These are phyloP conservation scores for Equus przewalskii DNA, from an alignment of 2,113 vertebrate genomes.

Conservation along the genomic window DNA sequence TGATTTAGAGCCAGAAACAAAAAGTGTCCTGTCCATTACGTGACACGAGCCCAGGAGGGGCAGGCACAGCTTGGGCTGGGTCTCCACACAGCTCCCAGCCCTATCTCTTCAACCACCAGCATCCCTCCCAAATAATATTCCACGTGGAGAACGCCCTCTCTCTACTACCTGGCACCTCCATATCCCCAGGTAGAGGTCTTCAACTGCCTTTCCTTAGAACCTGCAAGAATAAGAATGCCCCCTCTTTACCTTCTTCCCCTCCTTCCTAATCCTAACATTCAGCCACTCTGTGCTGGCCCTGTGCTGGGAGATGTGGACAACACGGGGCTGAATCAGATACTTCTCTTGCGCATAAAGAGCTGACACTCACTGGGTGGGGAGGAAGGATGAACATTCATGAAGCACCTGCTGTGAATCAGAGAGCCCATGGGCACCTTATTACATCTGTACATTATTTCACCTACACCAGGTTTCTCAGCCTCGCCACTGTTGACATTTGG, in stretches of 20 bases:
- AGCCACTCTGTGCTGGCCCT: background rate
- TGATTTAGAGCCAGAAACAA: conserved; percentile 64
- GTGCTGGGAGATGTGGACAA: background rate
- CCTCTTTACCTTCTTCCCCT: background rate
- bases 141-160: background rate
- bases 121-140: background rate
- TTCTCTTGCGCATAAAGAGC: background rate
- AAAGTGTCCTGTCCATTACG: conserved; percentile 11
- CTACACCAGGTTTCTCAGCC: background rate
- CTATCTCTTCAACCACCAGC: background rate
- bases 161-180: background rate
- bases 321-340: too few relatives aligned
- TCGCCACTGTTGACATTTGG: rapidly evolving
- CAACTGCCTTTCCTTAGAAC: background rate
- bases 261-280: background rate
- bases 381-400: too few relatives aligned
- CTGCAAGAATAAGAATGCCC: background rate
- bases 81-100: background rate
- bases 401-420: background rate
- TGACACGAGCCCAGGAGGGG: background rate
- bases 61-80: background rate
- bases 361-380: background rate
- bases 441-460: too few relatives aligned
- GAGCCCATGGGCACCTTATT: background rate
- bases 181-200: background rate